Evolutionary conservation across 2,113 vertebrate species (phyloP).

Genomic region (Paradoxurus hermaphroditus): DNA sequence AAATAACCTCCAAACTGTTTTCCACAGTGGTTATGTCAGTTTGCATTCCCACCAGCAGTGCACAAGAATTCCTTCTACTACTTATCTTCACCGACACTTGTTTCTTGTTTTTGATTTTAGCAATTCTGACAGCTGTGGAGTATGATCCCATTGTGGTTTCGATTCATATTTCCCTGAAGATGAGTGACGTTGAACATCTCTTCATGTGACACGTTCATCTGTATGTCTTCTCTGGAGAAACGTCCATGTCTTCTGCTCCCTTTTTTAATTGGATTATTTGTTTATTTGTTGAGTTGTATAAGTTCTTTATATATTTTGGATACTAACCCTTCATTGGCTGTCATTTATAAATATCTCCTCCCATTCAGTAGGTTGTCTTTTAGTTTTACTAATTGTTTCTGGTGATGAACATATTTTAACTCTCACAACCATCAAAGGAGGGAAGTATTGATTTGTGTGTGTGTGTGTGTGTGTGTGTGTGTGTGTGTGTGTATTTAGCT

Average conservation of each 20-base stretch:
- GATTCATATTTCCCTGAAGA: background rate
- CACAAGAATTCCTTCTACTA: background rate
- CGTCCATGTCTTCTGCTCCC: background rate
- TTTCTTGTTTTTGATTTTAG: background rate
- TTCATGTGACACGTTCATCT: background rate
- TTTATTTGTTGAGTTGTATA: background rate
- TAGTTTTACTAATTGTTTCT: background rate
- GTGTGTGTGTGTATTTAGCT: background rate
- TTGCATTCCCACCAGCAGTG: background rate
- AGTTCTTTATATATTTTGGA: background rate
- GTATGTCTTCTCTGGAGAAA: background rate
- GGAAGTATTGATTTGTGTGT: no score
- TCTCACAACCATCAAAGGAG: background rate
- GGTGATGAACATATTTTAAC: background rate
- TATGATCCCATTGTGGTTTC: background rate
- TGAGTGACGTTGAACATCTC: background rate
- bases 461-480: no score
- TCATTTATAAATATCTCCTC: background rate
- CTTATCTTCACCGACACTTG: background rate
- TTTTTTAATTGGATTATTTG: background rate
- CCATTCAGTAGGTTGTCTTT: background rate
- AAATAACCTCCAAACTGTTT: background rate
- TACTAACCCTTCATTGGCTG: background rate
- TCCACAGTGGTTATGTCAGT: background rate
- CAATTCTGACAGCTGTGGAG: background rate